Evolutionary conservation across 2,797 vertebrate genomes (phyloP), one percentile per base, ranked within the genome.

Genomic region (Acipenser transmontanus): DNA sequence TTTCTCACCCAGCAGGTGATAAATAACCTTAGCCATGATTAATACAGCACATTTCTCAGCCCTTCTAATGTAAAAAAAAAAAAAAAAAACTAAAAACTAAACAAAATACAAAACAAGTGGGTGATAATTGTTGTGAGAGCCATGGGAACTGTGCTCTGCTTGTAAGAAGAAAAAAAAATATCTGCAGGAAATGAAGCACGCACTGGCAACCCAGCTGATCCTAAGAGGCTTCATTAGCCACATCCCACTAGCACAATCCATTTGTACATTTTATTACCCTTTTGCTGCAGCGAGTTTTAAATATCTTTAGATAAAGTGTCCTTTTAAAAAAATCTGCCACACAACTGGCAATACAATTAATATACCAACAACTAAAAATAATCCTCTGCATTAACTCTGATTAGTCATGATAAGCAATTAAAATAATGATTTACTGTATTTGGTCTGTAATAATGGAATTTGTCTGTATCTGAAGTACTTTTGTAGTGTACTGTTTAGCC

Each of bases 1-100:
- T 93, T 93, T 93, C 86, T 91, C 85, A 86, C 88, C 85, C 81
- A 82, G 86, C 85, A 91, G 88, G 89, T 92, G 91, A 93, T 91
- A 89, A 92, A 91, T 92, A 93, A 92, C 86, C 89, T 91, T 88
- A 87, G 84, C 85, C 78, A 79, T 91, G 86, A 93, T 91, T 92
- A 93, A 94, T 90, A 90, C 79, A 74, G 78, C 73, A 78, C 83
- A 86, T 89, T 84, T 78, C 89, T 83, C 81, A 85, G 84, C 76
- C 72, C 74, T 81, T 87, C 88, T 89, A 84, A 86, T 83, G 82
- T 79, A 80, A 85, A 70, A 69, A 70, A 71, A 34, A 62, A 51
- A 65, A 62, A 68, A 9, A 72, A 66, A 20, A 64, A 59, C 7
- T 67, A 56, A 72, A 64, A 65, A 67, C 52, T 83, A 89, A 84